phyloP scores from a whole-genome alignment of 1,140 invertebrate genomes.

The Anastrepha obliqua region DNA sequence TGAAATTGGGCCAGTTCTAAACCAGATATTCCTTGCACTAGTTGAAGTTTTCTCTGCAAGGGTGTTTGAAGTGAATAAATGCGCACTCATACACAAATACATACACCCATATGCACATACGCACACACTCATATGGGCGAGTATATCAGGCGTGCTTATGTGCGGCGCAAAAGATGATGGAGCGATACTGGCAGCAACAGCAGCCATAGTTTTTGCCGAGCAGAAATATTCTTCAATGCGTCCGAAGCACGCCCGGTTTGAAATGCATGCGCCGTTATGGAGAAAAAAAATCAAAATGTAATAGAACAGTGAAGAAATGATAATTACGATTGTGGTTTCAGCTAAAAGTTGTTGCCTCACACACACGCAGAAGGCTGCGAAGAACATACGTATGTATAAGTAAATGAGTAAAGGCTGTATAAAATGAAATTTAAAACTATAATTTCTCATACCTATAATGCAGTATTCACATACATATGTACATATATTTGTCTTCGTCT shows the following conservation, averaged over 20 bases:
- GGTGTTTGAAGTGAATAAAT: conserved; percentile 4
- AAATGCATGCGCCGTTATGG: not conserved
- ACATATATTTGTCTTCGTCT: too few species aligned
- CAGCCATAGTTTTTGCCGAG: not conserved
- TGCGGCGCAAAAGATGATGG: not conserved
- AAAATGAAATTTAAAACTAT: too few species aligned
- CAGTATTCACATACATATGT: too few species aligned
- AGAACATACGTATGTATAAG: too few species aligned
- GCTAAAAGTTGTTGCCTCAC: conserved; percentile 68
- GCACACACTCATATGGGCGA: too few species aligned
- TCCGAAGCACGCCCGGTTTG: not conserved
- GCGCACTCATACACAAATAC: not conserved
- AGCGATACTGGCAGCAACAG: not conserved
- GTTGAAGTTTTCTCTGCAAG: not conserved
- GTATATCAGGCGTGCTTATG: not conserved
- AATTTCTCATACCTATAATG: too few species aligned
- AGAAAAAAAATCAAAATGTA: not conserved
- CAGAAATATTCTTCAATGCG: conserved; percentile 4
- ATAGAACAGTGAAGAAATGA: conserved; percentile 5
- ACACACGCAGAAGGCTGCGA: conserved; percentile 62
- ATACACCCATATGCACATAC: not conserved
- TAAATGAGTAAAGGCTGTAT: too few species aligned
- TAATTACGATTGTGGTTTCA: conserved; percentile 52
- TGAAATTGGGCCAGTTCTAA: too few species aligned
- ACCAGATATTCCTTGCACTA: too few species aligned